Evolutionary conservation across 2,113 vertebrate species (phyloP), one percentile per base, ranked within the genome.

Genomic region (Passer montanus): DNA sequence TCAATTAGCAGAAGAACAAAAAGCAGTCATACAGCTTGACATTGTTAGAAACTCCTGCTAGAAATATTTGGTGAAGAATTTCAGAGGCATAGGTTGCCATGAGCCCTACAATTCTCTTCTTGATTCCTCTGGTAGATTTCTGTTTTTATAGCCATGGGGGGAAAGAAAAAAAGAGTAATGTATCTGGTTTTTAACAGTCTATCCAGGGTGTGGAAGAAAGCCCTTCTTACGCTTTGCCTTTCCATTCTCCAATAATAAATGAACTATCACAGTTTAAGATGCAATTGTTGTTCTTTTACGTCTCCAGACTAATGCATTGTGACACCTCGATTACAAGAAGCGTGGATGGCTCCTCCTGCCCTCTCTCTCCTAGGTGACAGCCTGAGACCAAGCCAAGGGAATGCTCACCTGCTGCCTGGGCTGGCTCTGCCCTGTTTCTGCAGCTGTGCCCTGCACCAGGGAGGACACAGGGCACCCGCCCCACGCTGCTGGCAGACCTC

Each of bases 181-280:
- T 75, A 55, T 84, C 53, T 89, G 13, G 6, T 93, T 77, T 75
- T 78, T 80, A 91, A 69, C 22, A 92, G 50, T 78, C 89, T 88
- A 78, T n/a, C 15, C 47, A 60, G 24, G 27, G 35, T 75, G 60
- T 52, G 23, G 7, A 30, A 60, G 86, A 30, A 78, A 58, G 3
- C 27, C n/a, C 53, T 81, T 68, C 83, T 86, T 47, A 83, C 2
- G 3, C 46, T 83, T 79, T 84, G 86, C 35, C 33, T 96, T 96
- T 94, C 86, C 83, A 43, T 94, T 87, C n/a, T 93, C 62, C 62
- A 90, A 70, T 78, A 92, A 93, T 95, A 93, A 93, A 95, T 97
- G 95, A 94, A 94, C 74, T 95, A 89, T 96, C 82, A 19, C 47
- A 80, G 76, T 95, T 95, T 95, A 94, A 96, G 60, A 84, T 68